phyloP scores from a whole-genome alignment of 2,888 invertebrate species.

The Carpatolechia fugitivella region DNA sequence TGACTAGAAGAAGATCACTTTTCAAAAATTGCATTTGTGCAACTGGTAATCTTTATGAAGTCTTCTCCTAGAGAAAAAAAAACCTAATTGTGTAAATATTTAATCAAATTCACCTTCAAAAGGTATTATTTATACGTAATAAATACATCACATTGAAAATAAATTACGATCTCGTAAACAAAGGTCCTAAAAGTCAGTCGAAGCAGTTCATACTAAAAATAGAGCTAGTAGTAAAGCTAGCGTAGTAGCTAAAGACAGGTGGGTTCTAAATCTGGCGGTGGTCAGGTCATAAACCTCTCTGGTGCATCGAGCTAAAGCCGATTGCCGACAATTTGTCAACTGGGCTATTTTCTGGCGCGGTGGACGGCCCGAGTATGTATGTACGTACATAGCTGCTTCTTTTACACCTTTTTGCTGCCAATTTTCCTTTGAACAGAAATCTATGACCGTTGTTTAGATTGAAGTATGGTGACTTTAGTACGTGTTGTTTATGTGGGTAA shows the following conservation, averaged over 20 bases:
- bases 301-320: slow-evolving; percentile 29
- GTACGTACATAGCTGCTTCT: too few species aligned
- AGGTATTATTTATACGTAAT: too few species aligned
- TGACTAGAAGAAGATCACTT: too few species aligned
- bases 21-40: too few species aligned
- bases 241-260: slow-evolving; percentile 29
- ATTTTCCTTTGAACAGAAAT: not conserved
- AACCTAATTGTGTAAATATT: too few species aligned
- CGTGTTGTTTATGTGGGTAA: too few species aligned
- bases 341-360: slow-evolving; percentile 25
- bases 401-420: not conserved
- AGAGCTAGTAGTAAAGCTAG: not conserved
- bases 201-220: not conserved
- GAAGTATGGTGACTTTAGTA: not conserved
- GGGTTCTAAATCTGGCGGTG: slow-evolving; percentile 36
- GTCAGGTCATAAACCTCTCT: slow-evolving; percentile 40
- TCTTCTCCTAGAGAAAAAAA: too few species aligned
- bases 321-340: slow-evolving; percentile 39
- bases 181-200: not conserved
- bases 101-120: too few species aligned
- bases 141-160: not conserved
- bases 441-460: not conserved
- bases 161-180: too few species aligned
- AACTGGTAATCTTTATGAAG: too few species aligned
- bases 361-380: slow-evolving; percentile 15